phyloP scores from a whole-genome alignment of 2,888 invertebrate genomes.

The Heteropelma amictum region DNA sequence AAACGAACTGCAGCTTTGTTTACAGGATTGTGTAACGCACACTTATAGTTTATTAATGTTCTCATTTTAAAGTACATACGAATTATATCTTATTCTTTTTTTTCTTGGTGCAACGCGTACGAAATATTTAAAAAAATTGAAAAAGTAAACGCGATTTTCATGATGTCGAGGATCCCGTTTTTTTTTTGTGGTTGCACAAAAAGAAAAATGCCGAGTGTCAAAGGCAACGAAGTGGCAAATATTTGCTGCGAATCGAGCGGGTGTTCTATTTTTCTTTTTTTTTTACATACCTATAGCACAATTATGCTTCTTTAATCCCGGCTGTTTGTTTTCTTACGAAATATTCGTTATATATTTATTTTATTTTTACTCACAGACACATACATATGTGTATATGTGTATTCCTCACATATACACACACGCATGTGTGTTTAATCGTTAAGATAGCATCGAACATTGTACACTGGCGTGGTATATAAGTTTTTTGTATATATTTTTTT shows the following conservation, averaged over 20 bases:
- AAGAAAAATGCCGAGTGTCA: constrained; percentile 19
- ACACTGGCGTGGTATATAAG: constrained; percentile 27
- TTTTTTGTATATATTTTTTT: not conserved
- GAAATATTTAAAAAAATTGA: constrained; percentile 1
- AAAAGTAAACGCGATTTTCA: constrained; percentile 8
- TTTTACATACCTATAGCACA: not conserved
- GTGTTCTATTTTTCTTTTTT: constrained; percentile 23
- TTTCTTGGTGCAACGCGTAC: constrained; percentile 12
- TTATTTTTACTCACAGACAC: constrained; percentile 19
- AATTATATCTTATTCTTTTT: not conserved
- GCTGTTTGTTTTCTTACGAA: not conserved
- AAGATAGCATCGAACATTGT: constrained; percentile 38
- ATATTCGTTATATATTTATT: constrained; percentile 21
- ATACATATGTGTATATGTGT: constrained; percentile 42
- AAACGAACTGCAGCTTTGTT: constrained; percentile 8
- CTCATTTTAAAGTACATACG: too few species aligned
- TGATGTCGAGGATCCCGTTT: not conserved
- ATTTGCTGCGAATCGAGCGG: constrained; percentile 9
- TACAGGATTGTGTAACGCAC: constrained; percentile 41
- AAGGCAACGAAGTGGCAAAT: constrained; percentile 33
- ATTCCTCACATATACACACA: constrained; percentile 9
- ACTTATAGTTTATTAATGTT: constrained; percentile 9
- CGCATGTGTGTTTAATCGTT: not conserved
- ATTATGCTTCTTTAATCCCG: constrained; percentile 11
- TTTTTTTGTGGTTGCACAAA: not conserved